Evolutionary conservation across 2,797 vertebrate species (phyloP).

Genomic region (Brotula barbata): DNA sequence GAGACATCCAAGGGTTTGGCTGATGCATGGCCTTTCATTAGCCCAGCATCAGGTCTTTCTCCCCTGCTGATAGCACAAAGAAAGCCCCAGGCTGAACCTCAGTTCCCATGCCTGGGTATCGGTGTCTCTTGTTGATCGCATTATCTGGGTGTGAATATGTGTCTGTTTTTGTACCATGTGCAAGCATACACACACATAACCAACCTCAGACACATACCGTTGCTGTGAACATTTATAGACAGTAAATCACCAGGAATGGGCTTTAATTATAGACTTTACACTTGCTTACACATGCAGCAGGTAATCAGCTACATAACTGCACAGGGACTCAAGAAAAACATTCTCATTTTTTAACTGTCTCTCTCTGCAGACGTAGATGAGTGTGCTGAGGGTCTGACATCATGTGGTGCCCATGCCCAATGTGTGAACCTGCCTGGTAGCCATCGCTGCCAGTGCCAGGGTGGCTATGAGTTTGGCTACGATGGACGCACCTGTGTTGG

Average conservation of each 20-base stretch:
- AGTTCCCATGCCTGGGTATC: constrained; percentile 54
- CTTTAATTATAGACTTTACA: constrained; percentile 49
- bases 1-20: constrained; percentile 33
- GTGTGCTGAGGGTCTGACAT: constrained; percentile 75
- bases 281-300: constrained; percentile 8
- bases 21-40: constrained; percentile 59
- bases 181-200: constrained; percentile 11
- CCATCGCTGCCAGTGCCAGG: constrained; percentile 85
- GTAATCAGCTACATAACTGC: no score
- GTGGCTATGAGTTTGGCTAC: constrained; percentile 75
- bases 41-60: constrained; percentile 57
- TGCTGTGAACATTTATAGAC: constrained; percentile 8
- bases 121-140: constrained; percentile 30
- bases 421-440: constrained; percentile 86
- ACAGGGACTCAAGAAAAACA: neutral
- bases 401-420: constrained; percentile 81
- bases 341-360: constrained; percentile 21
- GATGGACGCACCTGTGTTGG: constrained; percentile 81
- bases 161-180: constrained; percentile 11
- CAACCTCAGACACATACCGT: neutral
- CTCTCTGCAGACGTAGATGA: constrained; percentile 85
- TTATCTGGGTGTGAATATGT: neutral
- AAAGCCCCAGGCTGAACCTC: constrained; percentile 49
- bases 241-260: constrained; percentile 38
- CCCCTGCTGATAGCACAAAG: constrained; percentile 53